Conservation (phyloP, 2,888 invertebrate genomes). For the Lagria hirta region DNA sequence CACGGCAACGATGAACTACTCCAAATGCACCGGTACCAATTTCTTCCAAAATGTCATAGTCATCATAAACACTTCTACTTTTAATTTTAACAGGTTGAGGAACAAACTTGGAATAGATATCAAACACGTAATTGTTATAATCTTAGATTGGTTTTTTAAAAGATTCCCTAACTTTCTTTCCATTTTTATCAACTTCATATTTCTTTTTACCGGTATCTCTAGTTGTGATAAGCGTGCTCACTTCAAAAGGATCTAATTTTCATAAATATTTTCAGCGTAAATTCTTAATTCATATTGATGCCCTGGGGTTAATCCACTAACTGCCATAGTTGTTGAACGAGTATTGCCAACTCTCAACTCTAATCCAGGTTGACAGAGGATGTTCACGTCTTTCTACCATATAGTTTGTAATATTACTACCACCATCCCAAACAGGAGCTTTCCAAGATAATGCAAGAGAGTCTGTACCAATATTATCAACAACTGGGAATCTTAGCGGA, state of each 20-base stretch:
- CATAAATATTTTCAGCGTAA: conserved; percentile 97
- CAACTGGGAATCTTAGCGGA: conserved; percentile 87
- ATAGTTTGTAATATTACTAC: conserved; percentile 95
- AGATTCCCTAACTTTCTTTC: conserved; percentile 88
- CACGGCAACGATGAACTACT: conserved; percentile 97
- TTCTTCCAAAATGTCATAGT: conserved; percentile 98
- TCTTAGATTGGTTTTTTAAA: conserved; percentile 88
- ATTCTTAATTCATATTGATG: conserved; percentile 97
- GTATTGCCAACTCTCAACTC: conserved; percentile 95
- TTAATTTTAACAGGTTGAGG: conserved; percentile 98
- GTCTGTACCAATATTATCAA: conserved; percentile 88
- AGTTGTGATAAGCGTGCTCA: conserved; percentile 79
- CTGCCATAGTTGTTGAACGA: conserved; percentile 86
- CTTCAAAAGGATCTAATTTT: conserved; percentile 94
- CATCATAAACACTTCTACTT: conserved; percentile 92
- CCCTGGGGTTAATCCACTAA: conserved; percentile 85
- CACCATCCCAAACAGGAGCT: conserved; percentile 95
- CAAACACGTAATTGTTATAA: conserved; percentile 97
- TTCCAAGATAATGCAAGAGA: conserved; percentile 95
- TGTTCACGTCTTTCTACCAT: conserved; percentile 94
- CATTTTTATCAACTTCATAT: conserved; percentile 80
- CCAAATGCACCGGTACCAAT: conserved; percentile 99
- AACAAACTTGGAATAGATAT: conserved; percentile 96
- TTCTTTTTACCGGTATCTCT: conserved; percentile 76
- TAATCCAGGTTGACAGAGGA: conserved; percentile 94